These are phyloP conservation scores for Drosophila anomalata DNA, from an alignment of 2,888 invertebrate species.

Conservation along the genomic window DNA sequence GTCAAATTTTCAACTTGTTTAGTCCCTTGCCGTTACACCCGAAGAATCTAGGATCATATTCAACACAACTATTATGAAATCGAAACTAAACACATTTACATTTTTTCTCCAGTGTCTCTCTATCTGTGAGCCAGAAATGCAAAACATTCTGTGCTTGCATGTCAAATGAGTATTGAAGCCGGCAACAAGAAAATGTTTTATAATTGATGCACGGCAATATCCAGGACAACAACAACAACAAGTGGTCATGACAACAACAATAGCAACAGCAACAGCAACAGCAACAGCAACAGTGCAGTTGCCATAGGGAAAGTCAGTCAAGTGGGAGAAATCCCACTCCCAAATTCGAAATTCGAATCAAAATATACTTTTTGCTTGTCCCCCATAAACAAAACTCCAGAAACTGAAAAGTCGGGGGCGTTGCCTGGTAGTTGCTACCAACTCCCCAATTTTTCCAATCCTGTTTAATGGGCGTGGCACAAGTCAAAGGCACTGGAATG, in stretches of 20 bases:
- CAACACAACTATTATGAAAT: not conserved
- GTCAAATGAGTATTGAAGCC: slow-evolving; percentile 33
- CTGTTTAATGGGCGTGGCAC: slow-evolving; percentile 7
- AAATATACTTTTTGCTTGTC: slow-evolving; percentile 32
- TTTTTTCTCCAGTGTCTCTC: slow-evolving; percentile 1
- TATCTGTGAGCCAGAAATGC: not conserved
- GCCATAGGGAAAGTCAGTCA: slow-evolving; percentile 39
- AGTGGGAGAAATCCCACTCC: slow-evolving; percentile 8
- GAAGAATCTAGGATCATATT: not conserved
- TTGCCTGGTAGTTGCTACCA: slow-evolving; percentile 54
- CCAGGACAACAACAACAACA: slow-evolving; percentile 53
- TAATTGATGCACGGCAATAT: slow-evolving; percentile 60
- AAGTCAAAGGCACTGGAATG: not conserved
- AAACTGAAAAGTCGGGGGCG: slow-evolving; percentile 54
- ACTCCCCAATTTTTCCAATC: slow-evolving; percentile 5
- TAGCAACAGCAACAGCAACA: slow-evolving; percentile 55
- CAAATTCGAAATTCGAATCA: not conserved
- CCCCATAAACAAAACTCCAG: slow-evolving; percentile 60
- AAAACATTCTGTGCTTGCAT: slow-evolving; percentile 51
- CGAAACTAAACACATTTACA: not conserved
- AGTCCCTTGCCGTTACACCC: not conserved
- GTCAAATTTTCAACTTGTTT: not conserved
- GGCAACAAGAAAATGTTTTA: slow-evolving; percentile 58
- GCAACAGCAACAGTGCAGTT: slow-evolving; percentile 41
- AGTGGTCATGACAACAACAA: slow-evolving; percentile 68